Base-by-base conservation (phyloP, 2,797 vertebrate genomes). In the Acrossocheilus fasciatus region DNA sequence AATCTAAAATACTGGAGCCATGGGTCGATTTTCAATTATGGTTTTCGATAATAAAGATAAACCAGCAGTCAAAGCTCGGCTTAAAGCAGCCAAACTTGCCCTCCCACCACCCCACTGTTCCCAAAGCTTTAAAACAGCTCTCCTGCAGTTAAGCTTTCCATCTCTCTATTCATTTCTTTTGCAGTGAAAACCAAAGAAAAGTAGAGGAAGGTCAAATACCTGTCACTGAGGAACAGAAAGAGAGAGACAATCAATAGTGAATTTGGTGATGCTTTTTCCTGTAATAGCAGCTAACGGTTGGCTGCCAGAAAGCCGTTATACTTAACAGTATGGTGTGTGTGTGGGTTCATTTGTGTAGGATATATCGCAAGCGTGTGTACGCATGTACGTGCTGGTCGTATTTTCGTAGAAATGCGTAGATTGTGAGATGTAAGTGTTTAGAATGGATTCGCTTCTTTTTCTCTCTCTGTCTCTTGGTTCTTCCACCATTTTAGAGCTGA, bases 31-130 rank as follows among this genome's bases (percentile, higher is more conserved):
- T 94, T 94, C 93, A 90, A 94, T 94, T 92, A 93, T 93, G 91
- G 90, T 92, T 92, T 94, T 93, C 92, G 81, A 94, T 93, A 94
- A 94, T 93, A 94, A 95, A 95, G 92, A 95, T 94, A 94, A 94
- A 94, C 92, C 92, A 91, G 89, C 91, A 93, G 92, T 94, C 92
- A 93, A 91, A 93, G 89, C 89, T 91, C 89, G 90, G 91, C 90
- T 94, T 91, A 91, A 88, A 89, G 89, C 88, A 79, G 69, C 88
- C 91, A 91, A 87, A 91, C 91, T 92, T 90, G 86, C 91, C 89
- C 91, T 85, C 82, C 64, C 88, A 78, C 75, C 86, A 81, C 83
- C 69, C 83, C 75, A 85, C 86, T 89, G 78, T 74, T 89, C 85
- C 89, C 62, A 83, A 91, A 90, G 85, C 84, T 74, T 36, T 64